Evolutionary conservation across 2,888 invertebrate species (phyloP).

Genomic region (Ichneumoninae sp.): DNA sequence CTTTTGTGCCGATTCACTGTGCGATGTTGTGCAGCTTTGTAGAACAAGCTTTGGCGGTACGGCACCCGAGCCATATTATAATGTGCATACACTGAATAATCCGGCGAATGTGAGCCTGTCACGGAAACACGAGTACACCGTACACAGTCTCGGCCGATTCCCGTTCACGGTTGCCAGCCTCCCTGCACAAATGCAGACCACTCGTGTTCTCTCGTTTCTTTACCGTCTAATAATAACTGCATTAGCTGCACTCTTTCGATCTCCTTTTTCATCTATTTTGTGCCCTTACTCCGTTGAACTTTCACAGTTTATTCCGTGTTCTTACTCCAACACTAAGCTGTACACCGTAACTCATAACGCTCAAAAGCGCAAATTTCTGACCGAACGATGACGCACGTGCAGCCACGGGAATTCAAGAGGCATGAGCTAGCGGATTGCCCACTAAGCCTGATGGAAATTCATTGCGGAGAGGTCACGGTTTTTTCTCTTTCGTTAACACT

Average conservation of each 20-base stretch:
- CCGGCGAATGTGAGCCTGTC: slow-evolving; percentile 58
- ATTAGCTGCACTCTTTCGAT: slow-evolving; percentile 30
- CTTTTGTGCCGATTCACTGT: neutral
- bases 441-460: slow-evolving; percentile 57
- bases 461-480: slow-evolving; percentile 54
- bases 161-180: slow-evolving; percentile 56
- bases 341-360: slow-evolving; percentile 40
- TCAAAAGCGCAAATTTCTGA: slow-evolving; percentile 53
- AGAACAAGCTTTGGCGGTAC: slow-evolving; percentile 5
- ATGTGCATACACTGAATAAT: slow-evolving; percentile 4
- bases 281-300: slow-evolving; percentile 21
- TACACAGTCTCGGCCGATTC: slow-evolving; percentile 10
- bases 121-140: slow-evolving; percentile 53
- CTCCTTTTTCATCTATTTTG: slow-evolving; percentile 34
- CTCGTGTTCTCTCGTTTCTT: slow-evolving; percentile 40
- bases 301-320: slow-evolving; percentile 51
- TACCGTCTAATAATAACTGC: slow-evolving; percentile 55
- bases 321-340: slow-evolving; percentile 28
- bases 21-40: neutral
- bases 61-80: slow-evolving; percentile 2
- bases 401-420: slow-evolving; percentile 51
- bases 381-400: slow-evolving; percentile 54
- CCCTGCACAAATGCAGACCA: slow-evolving; percentile 57
- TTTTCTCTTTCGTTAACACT: slow-evolving; percentile 32
- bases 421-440: slow-evolving; percentile 42